A percentile compares a stretch with the other conserved stretches of the same genome.
phyloP scores from a whole-genome alignment of 2,888 invertebrate genomes.

The Pheosia tremula region DNA sequence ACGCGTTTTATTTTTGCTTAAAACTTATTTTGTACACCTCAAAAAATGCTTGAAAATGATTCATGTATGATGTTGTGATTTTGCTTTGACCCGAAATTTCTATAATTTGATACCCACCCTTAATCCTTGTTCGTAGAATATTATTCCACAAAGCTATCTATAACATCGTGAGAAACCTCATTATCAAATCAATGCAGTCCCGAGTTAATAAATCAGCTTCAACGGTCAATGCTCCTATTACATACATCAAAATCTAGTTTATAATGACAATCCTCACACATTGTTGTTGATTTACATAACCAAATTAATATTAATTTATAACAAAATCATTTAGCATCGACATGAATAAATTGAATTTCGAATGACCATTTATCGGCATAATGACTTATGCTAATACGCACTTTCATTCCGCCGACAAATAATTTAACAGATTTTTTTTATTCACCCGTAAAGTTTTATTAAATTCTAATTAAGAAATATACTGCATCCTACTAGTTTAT shows the following conservation, averaged over 20 bases:
- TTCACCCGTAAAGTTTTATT: background rate
- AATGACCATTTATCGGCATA: constrained; percentile 9
- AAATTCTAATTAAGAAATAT: background rate
- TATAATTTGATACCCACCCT: too few relatives aligned
- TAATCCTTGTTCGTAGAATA: too few relatives aligned
- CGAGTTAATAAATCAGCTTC: background rate
- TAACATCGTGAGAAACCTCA: background rate
- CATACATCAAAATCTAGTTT: constrained; percentile 1
- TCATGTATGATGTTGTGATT: too few relatives aligned
- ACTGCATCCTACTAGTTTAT: background rate
- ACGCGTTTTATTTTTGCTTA: background rate
- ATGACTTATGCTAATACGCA: constrained; percentile 14
- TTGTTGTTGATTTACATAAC: constrained; percentile 6
- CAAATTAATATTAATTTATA: constrained; percentile 28
- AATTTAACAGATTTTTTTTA: background rate
- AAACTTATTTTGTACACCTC: background rate
- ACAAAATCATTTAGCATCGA: constrained; percentile 14
- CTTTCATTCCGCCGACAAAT: constrained; percentile 1
- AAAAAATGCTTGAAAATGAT: too few relatives aligned
- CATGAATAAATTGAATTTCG: constrained; percentile 22
- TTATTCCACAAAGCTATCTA: too few relatives aligned
- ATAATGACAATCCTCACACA: constrained; percentile 2
- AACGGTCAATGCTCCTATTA: background rate
- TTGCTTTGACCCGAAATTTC: too few relatives aligned
- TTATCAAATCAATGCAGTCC: background rate